A percentile compares a stretch with the other conserved stretches of the same genome.
Conservation (phyloP, 2,888 invertebrate species). For the Hydroisotoma schaefferi region DNA sequence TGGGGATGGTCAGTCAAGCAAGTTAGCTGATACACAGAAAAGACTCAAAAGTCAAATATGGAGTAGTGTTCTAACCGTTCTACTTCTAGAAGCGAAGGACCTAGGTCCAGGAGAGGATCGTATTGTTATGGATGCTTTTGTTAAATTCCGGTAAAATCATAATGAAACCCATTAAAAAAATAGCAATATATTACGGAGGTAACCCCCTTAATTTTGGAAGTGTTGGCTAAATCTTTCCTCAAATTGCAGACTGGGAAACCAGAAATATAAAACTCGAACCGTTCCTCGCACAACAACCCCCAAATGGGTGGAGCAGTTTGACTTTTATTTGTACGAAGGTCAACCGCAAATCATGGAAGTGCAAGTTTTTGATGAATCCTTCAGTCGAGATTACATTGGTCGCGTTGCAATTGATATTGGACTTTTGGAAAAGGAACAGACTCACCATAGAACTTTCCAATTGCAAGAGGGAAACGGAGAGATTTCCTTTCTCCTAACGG, state of each 20-base stretch:
- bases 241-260: conserved; percentile 76
- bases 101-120: conserved; percentile 61
- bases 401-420: conserved; percentile 79
- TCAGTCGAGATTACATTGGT: conserved; percentile 44
- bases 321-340: conserved; percentile 92
- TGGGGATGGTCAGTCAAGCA: conserved; percentile 31
- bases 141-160: conserved; percentile 79
- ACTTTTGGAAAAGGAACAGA: conserved; percentile 78
- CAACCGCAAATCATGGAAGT: conserved; percentile 72
- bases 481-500: conserved; percentile 83
- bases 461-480: conserved; percentile 75
- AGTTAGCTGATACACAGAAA: conserved; percentile 72
- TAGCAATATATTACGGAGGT: not conserved
- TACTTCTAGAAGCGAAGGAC: conserved; percentile 92
- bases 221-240: conserved; percentile 13
- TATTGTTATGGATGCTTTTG: conserved; percentile 85
- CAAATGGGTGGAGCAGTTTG: conserved; percentile 95
- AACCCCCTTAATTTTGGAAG: not conserved
- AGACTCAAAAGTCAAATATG: conserved; percentile 90
- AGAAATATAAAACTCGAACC: conserved; percentile 94
- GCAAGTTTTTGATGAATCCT: conserved; percentile 47
- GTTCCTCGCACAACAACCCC: conserved; percentile 72
- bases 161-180: not conserved
- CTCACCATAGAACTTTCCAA: conserved; percentile 83
- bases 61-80: conserved; percentile 94